Evolutionary conservation across 2,797 vertebrate genomes (phyloP), one percentile per base, ranked within the genome.

Genomic region (Scleropages formosus): DNA sequence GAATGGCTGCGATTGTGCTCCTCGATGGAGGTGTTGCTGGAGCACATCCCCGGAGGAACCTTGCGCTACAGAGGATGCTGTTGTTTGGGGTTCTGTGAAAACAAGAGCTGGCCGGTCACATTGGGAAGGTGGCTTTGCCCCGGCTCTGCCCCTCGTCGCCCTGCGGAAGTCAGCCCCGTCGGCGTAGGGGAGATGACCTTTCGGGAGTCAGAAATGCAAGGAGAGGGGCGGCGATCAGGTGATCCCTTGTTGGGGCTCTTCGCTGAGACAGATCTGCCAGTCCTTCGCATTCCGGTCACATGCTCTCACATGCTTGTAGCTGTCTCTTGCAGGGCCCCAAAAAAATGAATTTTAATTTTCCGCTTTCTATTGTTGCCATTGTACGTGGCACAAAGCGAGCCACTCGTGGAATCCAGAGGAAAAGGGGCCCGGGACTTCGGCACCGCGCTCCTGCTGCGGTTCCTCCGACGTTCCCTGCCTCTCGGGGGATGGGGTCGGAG

Each of bases 401-500:
- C 6, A 39, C n/a, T n/a, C n/a, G n/a, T 56, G 49, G 49, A 71
- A 58, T 71, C 27, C 27, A 15, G 49, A 51, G 68, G 6, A 15
- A 31, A 27, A 56, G 49, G 58, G 18, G 26, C 69, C 31, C 12
- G 16, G 53, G 18, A 51, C 51, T 15, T 16, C 39, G 68, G 24
- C 10, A 26, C 27, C 31, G 26, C 71, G 18, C 27, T 39, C 27
- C 69, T 26, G n/a, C 24, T 7, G 68, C 15, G 68, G 49, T n/a
- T 9, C 16, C 24, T 13, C 49, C 8, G 8, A 22, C 13, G 15
- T 22, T 49, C 47, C 8, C 67, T 13, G 44, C 44, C 49, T 22
- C 49, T 69, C 46, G 77, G 68, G 76, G 82, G 86, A 82, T 83
- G 83, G 82, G 87, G 89, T 87, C 87, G 87, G 88, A 84, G 79